These are phyloP conservation scores for Thalassoma bifasciatum DNA, from an alignment of 2,113 vertebrate genomes.

Conservation along the genomic window DNA sequence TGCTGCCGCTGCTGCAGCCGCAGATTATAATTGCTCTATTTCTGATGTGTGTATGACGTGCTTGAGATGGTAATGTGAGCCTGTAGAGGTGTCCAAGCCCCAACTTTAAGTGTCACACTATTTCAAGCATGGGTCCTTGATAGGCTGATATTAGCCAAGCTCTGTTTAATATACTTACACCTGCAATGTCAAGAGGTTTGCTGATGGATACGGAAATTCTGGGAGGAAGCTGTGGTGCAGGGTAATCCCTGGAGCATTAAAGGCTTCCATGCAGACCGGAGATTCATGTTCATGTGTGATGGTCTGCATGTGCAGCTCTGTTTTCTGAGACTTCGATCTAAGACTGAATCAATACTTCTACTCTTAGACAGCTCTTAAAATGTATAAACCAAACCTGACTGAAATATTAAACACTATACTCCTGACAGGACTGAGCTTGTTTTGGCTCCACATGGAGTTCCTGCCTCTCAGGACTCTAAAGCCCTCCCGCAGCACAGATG, in stretches of 20 bases:
- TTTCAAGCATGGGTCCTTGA: conserved; percentile 33
- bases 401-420: neutral
- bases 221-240: neutral
- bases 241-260: neutral
- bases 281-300: too few relatives aligned
- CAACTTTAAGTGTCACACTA: conserved; percentile 54
- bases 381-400: neutral
- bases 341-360: too few relatives aligned
- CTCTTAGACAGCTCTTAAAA: neutral
- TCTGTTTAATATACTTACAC: neutral
- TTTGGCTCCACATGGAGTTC: conserved; percentile 14
- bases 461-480: neutral
- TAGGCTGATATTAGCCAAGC: conserved; percentile 19
- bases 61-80: conserved; percentile 39
- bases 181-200: conserved; percentile 28
- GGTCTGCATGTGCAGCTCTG: too few relatives aligned
- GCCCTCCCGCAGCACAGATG: conserved; percentile 6
- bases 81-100: conserved; percentile 29
- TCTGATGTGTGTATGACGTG: conserved; percentile 23
- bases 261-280: neutral
- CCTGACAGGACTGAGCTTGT: neutral
- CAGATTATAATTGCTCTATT: conserved; percentile 51
- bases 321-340: too few relatives aligned
- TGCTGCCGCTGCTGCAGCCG: neutral
- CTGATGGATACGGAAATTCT: neutral